phyloP scores from a whole-genome alignment of 2,888 invertebrate species.

The Agrilus cyanescens region DNA sequence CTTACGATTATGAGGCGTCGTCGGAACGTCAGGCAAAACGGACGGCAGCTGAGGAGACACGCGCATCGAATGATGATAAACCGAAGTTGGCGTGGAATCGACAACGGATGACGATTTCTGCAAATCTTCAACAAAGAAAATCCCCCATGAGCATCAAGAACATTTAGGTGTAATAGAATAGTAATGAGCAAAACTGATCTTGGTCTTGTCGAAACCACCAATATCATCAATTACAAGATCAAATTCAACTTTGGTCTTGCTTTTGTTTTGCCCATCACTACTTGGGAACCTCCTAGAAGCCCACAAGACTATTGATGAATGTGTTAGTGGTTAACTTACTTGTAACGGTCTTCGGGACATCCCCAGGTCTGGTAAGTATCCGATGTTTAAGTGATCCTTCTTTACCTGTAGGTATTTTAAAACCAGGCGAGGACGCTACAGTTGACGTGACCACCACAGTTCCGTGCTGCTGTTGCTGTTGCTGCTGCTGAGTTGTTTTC shows the following conservation, averaged over 20 bases:
- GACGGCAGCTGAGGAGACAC: constrained; percentile 13
- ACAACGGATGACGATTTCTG: too few relatives aligned
- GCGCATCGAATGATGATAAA: too few relatives aligned
- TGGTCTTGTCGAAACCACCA: too few relatives aligned
- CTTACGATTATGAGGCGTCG: constrained; percentile 24
- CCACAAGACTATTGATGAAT: too few relatives aligned
- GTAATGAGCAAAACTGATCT: too few relatives aligned
- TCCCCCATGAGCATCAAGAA: too few relatives aligned
- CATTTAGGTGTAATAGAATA: too few relatives aligned
- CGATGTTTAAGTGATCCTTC: constrained; percentile 52
- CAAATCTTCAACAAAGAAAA: too few relatives aligned
- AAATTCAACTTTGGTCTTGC: constrained; percentile 4
- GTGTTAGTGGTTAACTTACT: background rate
- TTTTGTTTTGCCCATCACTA: background rate
- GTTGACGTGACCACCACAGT: constrained; percentile 24
- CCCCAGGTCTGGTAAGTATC: constrained; percentile 43
- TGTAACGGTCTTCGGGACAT: constrained; percentile 12
- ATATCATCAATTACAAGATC: too few relatives aligned
- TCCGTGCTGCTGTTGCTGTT: constrained; percentile 26
- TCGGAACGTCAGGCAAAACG: constrained; percentile 23
- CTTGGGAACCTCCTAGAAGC: constrained; percentile 10
- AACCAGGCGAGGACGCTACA: constrained; percentile 39
- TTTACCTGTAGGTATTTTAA: constrained; percentile 43
- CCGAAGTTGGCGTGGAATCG: too few relatives aligned
- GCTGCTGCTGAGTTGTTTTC: constrained; percentile 26